These are phyloP conservation scores for Sepioteuthis lessoniana DNA, from an alignment of 2,888 invertebrate genomes.

Conservation along the genomic window DNA sequence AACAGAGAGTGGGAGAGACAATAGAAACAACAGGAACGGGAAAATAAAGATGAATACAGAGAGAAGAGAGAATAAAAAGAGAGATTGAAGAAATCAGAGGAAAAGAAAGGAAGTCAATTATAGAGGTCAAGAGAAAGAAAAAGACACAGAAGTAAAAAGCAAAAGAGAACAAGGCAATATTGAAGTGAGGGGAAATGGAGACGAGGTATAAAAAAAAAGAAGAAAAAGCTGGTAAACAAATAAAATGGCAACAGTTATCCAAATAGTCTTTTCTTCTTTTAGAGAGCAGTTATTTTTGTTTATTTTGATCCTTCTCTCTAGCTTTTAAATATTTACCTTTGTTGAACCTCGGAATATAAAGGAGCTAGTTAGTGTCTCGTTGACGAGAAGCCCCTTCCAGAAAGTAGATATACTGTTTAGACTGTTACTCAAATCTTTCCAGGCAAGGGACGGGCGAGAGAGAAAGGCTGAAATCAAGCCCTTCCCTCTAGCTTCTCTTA, in stretches of 20 bases:
- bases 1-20: too few species aligned
- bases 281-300: background rate
- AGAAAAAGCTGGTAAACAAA: background rate
- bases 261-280: background rate
- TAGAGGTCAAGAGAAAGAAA: too few species aligned
- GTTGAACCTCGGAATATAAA: background rate
- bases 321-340: background rate
- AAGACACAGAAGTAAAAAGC: too few species aligned
- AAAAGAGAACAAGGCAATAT: too few species aligned
- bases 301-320: background rate
- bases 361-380: background rate
- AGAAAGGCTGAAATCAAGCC: background rate
- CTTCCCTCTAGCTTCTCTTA: background rate
- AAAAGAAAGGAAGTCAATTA: too few species aligned
- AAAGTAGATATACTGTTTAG: background rate
- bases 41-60: background rate
- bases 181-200: too few species aligned
- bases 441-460: background rate
- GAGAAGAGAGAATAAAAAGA: background rate
- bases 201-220: background rate
- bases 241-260: background rate
- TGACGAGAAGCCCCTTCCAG: background rate
- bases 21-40: too few species aligned
- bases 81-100: too few species aligned
- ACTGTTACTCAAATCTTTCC: background rate